phyloP scores from a whole-genome alignment of 2,113 vertebrate species.

The Columba livia region DNA sequence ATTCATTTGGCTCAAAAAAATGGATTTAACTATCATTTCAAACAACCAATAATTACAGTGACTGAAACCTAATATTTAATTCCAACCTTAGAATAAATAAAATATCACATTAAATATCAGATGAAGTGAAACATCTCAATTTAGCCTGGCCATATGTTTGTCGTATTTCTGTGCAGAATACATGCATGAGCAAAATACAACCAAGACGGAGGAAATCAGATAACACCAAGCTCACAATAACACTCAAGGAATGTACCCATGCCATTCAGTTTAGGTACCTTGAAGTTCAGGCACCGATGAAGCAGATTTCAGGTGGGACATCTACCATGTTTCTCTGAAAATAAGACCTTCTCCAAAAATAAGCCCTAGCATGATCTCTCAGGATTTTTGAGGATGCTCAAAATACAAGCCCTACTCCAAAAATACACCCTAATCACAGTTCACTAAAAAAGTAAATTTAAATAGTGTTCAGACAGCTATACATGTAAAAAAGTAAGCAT shows the following conservation, averaged over 20 bases:
- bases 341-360: too few species aligned
- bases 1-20: background rate
- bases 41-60: background rate
- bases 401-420: too few species aligned
- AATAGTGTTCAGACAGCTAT: too few species aligned
- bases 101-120: background rate
- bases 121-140: background rate
- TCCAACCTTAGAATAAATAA: background rate
- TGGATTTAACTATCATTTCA: background rate
- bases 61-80: background rate
- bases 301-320: background rate
- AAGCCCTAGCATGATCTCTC: too few species aligned
- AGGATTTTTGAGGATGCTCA: too few species aligned
- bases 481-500: too few species aligned
- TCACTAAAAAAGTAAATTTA: too few species aligned
- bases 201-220: background rate
- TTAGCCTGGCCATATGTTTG: background rate
- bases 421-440: too few species aligned
- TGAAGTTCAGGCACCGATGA: background rate
- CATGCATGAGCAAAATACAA: background rate
- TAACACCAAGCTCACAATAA: background rate
- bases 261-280: background rate
- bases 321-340: too few species aligned
- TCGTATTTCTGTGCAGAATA: slow-evolving; percentile 1
- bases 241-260: background rate